Evolutionary conservation across 2,888 invertebrate species (phyloP).

Genomic region (Eupeodes luniger): DNA sequence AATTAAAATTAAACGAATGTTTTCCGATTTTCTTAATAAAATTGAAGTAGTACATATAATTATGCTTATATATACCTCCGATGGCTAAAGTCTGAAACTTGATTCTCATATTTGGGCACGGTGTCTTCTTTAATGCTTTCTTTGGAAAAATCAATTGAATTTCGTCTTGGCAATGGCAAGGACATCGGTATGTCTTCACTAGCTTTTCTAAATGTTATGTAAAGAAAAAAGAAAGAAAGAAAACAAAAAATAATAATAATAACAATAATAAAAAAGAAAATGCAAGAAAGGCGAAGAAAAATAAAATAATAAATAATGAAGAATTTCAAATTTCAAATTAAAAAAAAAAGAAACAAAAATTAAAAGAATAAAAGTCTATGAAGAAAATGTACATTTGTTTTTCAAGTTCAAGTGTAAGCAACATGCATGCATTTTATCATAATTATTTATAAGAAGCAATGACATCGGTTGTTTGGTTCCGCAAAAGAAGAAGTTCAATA

Average conservation of each 20-base stretch:
- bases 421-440: constrained; percentile 48
- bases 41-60: background rate
- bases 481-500: constrained; percentile 24
- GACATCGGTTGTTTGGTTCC: constrained; percentile 34
- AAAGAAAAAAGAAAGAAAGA: constrained; percentile 69
- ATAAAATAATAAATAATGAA: constrained; percentile 46
- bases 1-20: constrained; percentile 58
- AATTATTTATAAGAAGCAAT: constrained; percentile 41
- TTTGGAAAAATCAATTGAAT: constrained; percentile 86
- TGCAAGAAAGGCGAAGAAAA: constrained; percentile 53
- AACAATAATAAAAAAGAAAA: constrained; percentile 56
- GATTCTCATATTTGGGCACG: constrained; percentile 86
- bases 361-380: constrained; percentile 29
- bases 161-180: constrained; percentile 86
- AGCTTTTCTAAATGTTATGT: constrained; percentile 81
- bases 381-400: constrained; percentile 24
- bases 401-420: constrained; percentile 34
- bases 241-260: constrained; percentile 40
- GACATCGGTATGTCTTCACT: constrained; percentile 85
- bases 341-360: constrained; percentile 58
- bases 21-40: constrained; percentile 8
- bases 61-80: constrained; percentile 81
- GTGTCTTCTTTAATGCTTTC: constrained; percentile 84
- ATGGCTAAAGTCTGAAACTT: constrained; percentile 87
- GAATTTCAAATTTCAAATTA: constrained; percentile 34